Base-by-base conservation (phyloP, 2,888 invertebrate genomes). In the Volucella inflata region DNA sequence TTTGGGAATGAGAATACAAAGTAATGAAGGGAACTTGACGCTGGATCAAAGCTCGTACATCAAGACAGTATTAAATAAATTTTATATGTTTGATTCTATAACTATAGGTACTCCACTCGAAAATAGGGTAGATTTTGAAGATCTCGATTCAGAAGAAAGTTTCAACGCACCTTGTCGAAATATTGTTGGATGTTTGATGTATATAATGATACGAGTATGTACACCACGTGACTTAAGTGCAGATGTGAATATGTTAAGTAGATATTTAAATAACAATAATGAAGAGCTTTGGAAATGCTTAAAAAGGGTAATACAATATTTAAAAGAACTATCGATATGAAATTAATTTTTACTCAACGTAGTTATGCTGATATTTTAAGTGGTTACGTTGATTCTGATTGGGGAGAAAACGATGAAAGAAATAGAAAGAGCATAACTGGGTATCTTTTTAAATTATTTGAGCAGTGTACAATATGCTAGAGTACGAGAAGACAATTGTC, bases 21-120 rank as follows among this genome's bases (percentile, higher is more conserved):
- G 88, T 62, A 62, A 57, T 48, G 38, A 75, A 6, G 57, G 67
- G 40, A 57, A 17, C 64, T 51, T 88, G 48, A 59, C 77, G 21
- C 16, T 84, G 14, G 79, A 84, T 53, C 87, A 88, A 40, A 85
- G 55, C 70, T 17, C 42, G 57, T 88, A 87, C 59, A 78, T 88
- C 17, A 84, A 88, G 70, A 78, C 50, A 38, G 68, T 89, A 12
- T 87, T 89, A 84, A 77, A 67, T 38, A 88, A 88, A 87, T 89
- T 88, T 87, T 84, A 88, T 75, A 89, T 89, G 89, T n/a, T 14
- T 70, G 72, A 88, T 64, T 88, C 87, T 74, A 88, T 88, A 14
- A 4, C 87, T 21, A 74, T 81, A n/a, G 70, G 42, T 71, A 88
- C 88, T n/a, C 89, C 89, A 30, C 82, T 89, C 12, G 72, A 84